Evolutionary conservation across 2,888 invertebrate species (phyloP).

Genomic region (Xestobium rufovillosum): DNA sequence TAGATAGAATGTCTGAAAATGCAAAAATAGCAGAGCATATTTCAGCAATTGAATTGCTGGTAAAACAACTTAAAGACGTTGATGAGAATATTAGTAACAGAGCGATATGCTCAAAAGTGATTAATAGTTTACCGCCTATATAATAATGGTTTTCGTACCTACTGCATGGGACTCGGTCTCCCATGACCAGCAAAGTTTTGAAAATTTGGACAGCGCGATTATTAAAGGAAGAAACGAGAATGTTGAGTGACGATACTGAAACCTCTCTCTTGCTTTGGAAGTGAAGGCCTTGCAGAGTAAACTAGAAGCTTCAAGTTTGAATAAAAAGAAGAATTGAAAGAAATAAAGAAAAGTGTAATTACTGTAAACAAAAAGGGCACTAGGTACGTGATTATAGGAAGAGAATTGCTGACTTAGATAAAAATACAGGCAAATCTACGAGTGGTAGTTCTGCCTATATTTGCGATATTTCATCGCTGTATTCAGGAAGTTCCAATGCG

Average conservation of each 20-base stretch:
- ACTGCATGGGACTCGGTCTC: constrained; percentile 20
- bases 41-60: constrained; percentile 12
- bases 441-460: not conserved
- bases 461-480: not conserved
- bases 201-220: constrained; percentile 18
- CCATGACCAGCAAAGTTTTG: constrained; percentile 15
- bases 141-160: constrained; percentile 15
- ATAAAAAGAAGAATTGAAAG: too few species aligned
- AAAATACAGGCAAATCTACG: not conserved
- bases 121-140: too few species aligned
- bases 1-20: constrained; percentile 3
- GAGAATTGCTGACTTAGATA: constrained; percentile 8
- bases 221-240: constrained; percentile 20
- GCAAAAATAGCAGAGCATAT: constrained; percentile 12
- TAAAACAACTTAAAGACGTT: constrained; percentile 17
- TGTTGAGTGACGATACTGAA: constrained; percentile 13
- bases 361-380: constrained; percentile 20
- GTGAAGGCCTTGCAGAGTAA: constrained; percentile 15
- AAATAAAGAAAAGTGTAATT: too few species aligned
- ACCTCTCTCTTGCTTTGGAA: constrained; percentile 15
- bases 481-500: not conserved
- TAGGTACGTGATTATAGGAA: constrained; percentile 22
- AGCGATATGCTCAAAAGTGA: too few species aligned
- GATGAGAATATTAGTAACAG: too few species aligned
- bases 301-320: too few species aligned